These are phyloP conservation scores for Pongo abelii DNA, from an alignment of 2,113 vertebrate genomes.

Conservation along the genomic window DNA sequence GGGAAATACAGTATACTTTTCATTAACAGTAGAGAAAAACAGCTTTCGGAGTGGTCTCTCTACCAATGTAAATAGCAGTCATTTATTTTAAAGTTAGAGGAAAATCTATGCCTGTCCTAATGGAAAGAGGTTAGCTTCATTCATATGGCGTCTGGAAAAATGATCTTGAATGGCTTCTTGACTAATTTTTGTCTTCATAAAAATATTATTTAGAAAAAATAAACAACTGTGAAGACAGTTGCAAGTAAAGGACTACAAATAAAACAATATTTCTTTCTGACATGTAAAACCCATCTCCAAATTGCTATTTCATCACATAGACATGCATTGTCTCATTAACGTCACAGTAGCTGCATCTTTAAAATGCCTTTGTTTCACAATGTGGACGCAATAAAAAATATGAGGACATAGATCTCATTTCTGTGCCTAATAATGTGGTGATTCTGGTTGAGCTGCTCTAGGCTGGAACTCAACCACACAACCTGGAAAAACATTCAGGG, in stretches of 20 bases:
- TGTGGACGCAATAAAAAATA: not conserved
- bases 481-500: conserved; percentile 63
- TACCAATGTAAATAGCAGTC: not conserved
- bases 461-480: conserved; percentile 5
- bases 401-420: not conserved
- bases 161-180: not conserved
- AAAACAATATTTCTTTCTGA: not conserved
- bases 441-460: not conserved
- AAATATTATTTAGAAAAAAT: not conserved
- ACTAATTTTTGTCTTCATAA: conserved; percentile 24
- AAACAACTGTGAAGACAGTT: conserved; percentile 1
- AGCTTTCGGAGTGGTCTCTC: not conserved
- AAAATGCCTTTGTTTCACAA: not conserved
- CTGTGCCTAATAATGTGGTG: not conserved
- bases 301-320: not conserved
- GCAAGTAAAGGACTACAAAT: not conserved
- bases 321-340: not conserved
- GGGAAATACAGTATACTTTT: not conserved
- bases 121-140: conserved; percentile 13
- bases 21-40: not conserved
- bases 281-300: not conserved
- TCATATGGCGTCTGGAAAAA: conserved; percentile 30
- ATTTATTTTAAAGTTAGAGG: conserved; percentile 43
- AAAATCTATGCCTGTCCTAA: not conserved
- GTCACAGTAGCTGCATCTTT: not conserved